A percentile compares a stretch with the other conserved stretches of the same genome.
phyloP scores from a whole-genome alignment of 1,140 invertebrate species.

The Pemphigus obesinymphae region DNA sequence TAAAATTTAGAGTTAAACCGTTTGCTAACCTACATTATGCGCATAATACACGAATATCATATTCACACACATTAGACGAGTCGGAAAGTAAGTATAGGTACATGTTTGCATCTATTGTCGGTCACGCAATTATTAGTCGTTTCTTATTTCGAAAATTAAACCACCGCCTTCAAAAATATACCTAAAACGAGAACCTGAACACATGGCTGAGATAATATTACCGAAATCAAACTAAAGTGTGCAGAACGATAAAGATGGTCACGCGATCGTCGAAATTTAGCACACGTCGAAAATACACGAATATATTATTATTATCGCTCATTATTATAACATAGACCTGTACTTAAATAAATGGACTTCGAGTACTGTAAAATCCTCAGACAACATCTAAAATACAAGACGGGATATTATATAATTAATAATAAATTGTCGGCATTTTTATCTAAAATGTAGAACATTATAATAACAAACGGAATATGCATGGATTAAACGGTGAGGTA shows the following conservation, averaged over 20 bases:
- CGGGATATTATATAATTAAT: too few species aligned
- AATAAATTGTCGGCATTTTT: too few species aligned
- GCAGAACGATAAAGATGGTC: background rate
- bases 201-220: background rate
- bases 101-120: background rate
- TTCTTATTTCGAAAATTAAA: background rate
- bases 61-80: too few species aligned
- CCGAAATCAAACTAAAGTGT: background rate
- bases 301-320: background rate
- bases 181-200: background rate
- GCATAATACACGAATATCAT: too few species aligned
- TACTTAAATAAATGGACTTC: background rate
- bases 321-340: too few species aligned
- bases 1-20: too few species aligned
- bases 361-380: too few species aligned
- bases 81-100: background rate
- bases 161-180: background rate
- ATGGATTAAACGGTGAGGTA: too few species aligned
- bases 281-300: background rate
- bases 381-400: too few species aligned
- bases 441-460: too few species aligned
- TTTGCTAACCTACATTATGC: too few species aligned
- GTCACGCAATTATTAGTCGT: background rate
- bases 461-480: too few species aligned
- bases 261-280: background rate